Base-by-base conservation (phyloP, 2,888 invertebrate species). In the Drosophila birchii region DNA sequence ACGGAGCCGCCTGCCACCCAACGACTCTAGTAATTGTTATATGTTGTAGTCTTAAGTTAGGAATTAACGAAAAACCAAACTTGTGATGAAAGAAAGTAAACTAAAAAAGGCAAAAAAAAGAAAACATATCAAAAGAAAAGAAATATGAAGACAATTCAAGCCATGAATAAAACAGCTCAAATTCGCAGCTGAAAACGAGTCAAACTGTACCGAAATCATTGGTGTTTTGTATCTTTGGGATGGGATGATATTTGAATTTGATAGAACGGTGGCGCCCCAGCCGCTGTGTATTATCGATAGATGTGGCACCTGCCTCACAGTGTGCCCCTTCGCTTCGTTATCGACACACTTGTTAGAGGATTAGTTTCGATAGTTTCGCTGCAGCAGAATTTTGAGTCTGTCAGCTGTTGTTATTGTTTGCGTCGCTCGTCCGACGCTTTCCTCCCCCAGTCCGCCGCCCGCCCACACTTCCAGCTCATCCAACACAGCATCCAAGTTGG, bases 41-140 rank as follows among this genome's bases (percentile, higher is more conserved):
- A 86, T 75, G 83, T 85, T 80, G 80, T 81, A 76, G 67, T 34
- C 41, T 66, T 70, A 81, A 86, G 83, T 74, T 86, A 83, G 86
- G 79, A 69, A 75, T 76, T 74, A 79, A 69, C 29, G 56, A 74
- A 70, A 76, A 76, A 84, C 76, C 78, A 76, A 81, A 81, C 81
- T 79, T 84, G 84, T 84, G 84, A 84, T 84, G 83, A 77, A 79
- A 72, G 57, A 63, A 68, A 57, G 62, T 66, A 76, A 83, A 77
- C 83, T 72, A 67, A 76, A 81, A 82, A 86, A 79, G 78, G 78
- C 83, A 82, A 56, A 78, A 77, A 75, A 69, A 11, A 75, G 73
- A 61, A 76, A 58, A 84, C 29, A 29, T 29, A 29, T 76, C 75
- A 64, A 75, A 47, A 71, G 75, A 70, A 75, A 55, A 36, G 56